Conservation (phyloP, 1,140 invertebrate species). For the Halyomorpha halys region DNA sequence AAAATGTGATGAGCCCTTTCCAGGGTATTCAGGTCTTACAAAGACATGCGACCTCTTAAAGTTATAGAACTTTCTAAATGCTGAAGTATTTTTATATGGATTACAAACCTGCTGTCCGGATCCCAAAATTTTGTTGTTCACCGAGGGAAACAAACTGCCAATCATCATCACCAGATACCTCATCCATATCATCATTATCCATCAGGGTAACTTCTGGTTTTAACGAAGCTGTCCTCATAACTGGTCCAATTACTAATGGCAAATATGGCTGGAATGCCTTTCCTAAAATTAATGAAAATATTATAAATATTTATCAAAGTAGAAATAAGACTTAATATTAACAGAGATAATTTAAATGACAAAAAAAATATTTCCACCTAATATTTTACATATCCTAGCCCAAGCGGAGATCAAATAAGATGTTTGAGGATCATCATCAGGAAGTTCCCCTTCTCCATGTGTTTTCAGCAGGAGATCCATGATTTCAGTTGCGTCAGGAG, state of each 20-base stretch:
- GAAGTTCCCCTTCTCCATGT: slow-evolving; percentile 65
- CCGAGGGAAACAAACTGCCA: slow-evolving; percentile 97
- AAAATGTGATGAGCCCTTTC: too few species aligned
- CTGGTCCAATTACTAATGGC: slow-evolving; percentile 93
- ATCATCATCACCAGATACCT: slow-evolving; percentile 80
- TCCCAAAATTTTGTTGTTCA: slow-evolving; percentile 90
- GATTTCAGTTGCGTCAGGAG: slow-evolving; percentile 85
- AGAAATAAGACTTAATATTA: background rate
- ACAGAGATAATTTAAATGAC: background rate
- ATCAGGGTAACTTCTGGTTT: slow-evolving; percentile 95
- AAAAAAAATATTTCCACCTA: slow-evolving; percentile 46
- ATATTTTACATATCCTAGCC: slow-evolving; percentile 96
- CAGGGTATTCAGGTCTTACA: too few species aligned
- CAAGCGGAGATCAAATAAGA: slow-evolving; percentile 98
- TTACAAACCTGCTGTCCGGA: slow-evolving; percentile 64
- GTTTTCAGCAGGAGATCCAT: slow-evolving; percentile 93
- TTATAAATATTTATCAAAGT: background rate
- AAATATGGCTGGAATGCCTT: slow-evolving; percentile 94
- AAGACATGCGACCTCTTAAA: too few species aligned
- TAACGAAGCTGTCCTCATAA: slow-evolving; percentile 87
- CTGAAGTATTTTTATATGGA: background rate
- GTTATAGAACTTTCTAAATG: too few species aligned
- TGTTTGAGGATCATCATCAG: slow-evolving; percentile 94
- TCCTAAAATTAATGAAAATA: slow-evolving; percentile 38
- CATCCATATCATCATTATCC: slow-evolving; percentile 82